These are phyloP conservation scores for Parazoanthus darwini DNA, from an alignment of 92 coral and sea anemone species.

Conservation along the genomic window DNA sequence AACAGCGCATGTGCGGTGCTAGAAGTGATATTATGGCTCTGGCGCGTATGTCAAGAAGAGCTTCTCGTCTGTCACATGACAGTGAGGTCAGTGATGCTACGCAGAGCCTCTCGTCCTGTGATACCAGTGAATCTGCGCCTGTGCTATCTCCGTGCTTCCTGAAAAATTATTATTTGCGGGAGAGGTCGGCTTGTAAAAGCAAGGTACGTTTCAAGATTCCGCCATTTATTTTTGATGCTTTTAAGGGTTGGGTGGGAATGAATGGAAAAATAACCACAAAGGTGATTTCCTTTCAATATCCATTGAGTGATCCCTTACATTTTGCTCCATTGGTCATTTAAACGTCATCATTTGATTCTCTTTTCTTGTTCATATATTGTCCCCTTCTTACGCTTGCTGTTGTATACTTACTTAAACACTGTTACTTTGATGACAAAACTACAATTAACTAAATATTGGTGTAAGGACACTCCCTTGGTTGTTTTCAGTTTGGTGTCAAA, in stretches of 20 bases:
- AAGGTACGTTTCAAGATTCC: neutral
- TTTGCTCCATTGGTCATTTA: too few relatives aligned
- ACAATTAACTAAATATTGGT: too few relatives aligned
- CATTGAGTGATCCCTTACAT: too few relatives aligned
- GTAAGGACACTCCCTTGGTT: too few relatives aligned
- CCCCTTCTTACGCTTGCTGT: too few relatives aligned
- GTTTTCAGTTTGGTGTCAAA: too few relatives aligned
- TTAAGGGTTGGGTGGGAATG: neutral
- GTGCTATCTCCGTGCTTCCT: neutral
- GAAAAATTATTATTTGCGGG: neutral
- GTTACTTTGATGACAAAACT: too few relatives aligned
- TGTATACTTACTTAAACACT: too few relatives aligned
- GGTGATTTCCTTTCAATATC: too few relatives aligned
- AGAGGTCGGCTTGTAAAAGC: neutral
- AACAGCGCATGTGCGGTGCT: neutral
- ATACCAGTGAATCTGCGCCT: neutral
- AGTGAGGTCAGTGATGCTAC: neutral
- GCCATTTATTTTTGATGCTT: neutral
- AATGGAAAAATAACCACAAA: too few relatives aligned
- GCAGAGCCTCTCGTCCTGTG: neutral
- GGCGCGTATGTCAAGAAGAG: neutral
- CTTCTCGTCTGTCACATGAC: neutral
- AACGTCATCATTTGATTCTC: too few relatives aligned
- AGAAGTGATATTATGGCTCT: neutral
- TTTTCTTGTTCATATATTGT: too few relatives aligned